Conservation (phyloP, 1,140 invertebrate species). For the Heliothis subflexa region DNA sequence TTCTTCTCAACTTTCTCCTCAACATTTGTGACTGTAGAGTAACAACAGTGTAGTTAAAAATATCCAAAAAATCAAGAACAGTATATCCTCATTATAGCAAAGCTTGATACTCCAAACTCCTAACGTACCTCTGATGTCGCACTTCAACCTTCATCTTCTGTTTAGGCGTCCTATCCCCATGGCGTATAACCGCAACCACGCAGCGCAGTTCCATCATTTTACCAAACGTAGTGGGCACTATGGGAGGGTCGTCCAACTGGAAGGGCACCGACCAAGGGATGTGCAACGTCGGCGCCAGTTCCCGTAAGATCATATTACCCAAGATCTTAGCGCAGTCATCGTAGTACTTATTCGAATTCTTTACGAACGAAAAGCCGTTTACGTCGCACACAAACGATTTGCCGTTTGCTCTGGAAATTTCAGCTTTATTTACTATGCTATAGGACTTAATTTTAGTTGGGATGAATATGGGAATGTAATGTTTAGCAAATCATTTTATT, state of each 20-base stretch:
- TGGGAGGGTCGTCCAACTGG: slow-evolving; percentile 98
- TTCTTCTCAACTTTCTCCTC: too few relatives aligned
- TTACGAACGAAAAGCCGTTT: slow-evolving; percentile 99
- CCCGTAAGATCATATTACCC: slow-evolving; percentile 96
- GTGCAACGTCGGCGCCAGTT: slow-evolving; percentile 97
- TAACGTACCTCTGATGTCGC: slow-evolving; percentile 97
- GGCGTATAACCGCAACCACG: slow-evolving; percentile 99
- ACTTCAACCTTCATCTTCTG: slow-evolving; percentile 99
- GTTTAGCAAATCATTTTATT: too few relatives aligned
- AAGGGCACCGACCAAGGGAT: slow-evolving; percentile 99
- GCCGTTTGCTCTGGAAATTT: slow-evolving; percentile 94
- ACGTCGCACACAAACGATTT: slow-evolving; percentile 99
- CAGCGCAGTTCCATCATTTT: slow-evolving; percentile 99
- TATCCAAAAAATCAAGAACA: too few relatives aligned
- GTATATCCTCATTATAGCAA: not conserved
- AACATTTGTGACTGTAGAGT: too few relatives aligned
- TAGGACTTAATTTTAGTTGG: not conserved
- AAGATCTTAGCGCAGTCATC: slow-evolving; percentile 99
- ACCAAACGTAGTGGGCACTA: slow-evolving; percentile 99
- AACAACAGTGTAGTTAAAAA: too few relatives aligned
- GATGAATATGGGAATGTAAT: not conserved
- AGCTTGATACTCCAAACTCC: not conserved
- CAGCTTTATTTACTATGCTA: not conserved
- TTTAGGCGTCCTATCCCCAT: slow-evolving; percentile 99
- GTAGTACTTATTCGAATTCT: slow-evolving; percentile 99